phyloP scores from a whole-genome alignment of 2,888 invertebrate genomes.

The Troilus luridus region DNA sequence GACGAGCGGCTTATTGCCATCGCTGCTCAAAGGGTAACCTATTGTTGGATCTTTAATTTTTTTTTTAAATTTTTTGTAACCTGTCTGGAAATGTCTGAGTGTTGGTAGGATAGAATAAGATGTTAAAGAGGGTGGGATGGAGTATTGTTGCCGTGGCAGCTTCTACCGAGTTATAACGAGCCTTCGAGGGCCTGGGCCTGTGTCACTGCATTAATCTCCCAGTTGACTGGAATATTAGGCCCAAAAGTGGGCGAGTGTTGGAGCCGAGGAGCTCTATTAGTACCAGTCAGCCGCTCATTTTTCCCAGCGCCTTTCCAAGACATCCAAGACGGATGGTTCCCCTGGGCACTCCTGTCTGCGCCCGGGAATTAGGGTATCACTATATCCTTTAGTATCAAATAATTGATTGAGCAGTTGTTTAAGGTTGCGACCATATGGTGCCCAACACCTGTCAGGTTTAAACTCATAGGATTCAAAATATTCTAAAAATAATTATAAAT shows the following conservation, averaged over 20 bases:
- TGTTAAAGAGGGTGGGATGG: background rate
- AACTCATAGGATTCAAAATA: background rate
- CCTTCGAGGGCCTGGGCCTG: background rate
- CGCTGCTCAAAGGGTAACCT: background rate
- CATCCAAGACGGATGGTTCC: constrained; percentile 29
- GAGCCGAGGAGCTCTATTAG: constrained; percentile 33
- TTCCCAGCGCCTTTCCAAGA: constrained; percentile 37
- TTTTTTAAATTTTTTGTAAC: background rate
- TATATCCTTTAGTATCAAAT: background rate
- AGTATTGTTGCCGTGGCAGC: background rate
- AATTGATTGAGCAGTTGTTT: background rate
- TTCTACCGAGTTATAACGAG: constrained; percentile 24
- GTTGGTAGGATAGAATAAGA: constrained; percentile 35
- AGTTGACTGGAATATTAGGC: background rate
- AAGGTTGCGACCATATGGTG: background rate
- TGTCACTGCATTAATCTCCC: constrained; percentile 45
- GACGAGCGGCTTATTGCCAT: constrained; percentile 15
- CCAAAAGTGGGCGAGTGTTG: constrained; percentile 2
- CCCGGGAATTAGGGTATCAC: background rate
- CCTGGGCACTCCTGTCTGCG: background rate
- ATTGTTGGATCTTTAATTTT: background rate
- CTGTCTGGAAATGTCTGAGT: constrained; percentile 2
- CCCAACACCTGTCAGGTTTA: background rate
- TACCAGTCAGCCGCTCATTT: constrained; percentile 43
- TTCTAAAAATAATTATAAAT: background rate